Evolutionary conservation across 2,113 vertebrate species (phyloP), one percentile per base, ranked within the genome.

Genomic region (human): DNA sequence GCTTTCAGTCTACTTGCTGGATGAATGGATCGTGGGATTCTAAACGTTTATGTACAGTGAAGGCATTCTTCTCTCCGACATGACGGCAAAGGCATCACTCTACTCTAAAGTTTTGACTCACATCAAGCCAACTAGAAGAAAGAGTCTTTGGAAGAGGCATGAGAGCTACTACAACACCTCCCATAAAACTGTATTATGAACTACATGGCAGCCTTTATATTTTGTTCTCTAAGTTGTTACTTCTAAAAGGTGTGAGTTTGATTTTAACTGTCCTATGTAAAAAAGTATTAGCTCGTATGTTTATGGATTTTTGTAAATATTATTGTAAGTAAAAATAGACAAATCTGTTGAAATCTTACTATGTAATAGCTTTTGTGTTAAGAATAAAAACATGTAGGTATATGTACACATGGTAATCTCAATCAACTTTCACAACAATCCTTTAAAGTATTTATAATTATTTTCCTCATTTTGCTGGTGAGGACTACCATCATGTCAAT

Each of bases 71-170:
- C 48, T n/a, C 55, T 64, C 35, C 43, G 35, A 66, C 30, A 52
- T 57, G n/a, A 45, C 0, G 75, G 80, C 38, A 32, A 87, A 52
- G 38, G 32, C 40, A 38, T 25, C 45, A 38, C 9, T 73, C 8
- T 82, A 80, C 40, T 89, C 80, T 92, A 52, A 85, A 81, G 9
- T 90, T 92, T 81, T 86, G 70, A 97, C 25, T 32, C 70, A 57
- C 8, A 61, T 45, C 17, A 79, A 87, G 59, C 61, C 59, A 86
- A 20, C 1, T 91, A 48, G 79, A 87, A 18, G 93, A 79, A 87
- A 18, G 92, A 79, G 52, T 78, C 64, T 85, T 38, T 50, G 27
- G 73, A 81, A 93, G 52, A 95, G 23, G 55, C 35, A 61, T 2
- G n/a, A 79, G 68, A 68, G 38, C 25, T 59, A 78, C 45, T 59